Percentiles rank a stretch among this genome's conserved stretches.
These are phyloP conservation scores for Proterorhinus semilunaris DNA, from an alignment of 2,113 vertebrate species.

Conservation along the genomic window DNA sequence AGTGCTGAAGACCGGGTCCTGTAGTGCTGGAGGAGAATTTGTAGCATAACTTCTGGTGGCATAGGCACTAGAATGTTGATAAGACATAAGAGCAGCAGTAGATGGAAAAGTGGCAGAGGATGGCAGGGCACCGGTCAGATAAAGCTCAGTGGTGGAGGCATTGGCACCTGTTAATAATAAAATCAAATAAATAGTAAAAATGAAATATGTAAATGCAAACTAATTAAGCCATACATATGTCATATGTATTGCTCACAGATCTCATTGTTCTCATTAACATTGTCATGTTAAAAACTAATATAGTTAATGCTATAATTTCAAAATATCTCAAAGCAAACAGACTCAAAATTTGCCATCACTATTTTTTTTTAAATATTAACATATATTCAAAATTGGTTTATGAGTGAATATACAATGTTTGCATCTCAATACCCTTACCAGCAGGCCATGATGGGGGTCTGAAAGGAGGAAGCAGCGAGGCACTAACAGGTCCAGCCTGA, in stretches of 20 bases:
- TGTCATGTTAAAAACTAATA: no score
- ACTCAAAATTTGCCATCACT: no score
- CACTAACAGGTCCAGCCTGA: slow-evolving; percentile 90
- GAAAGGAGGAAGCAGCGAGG: slow-evolving; percentile 90
- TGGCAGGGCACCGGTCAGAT: slow-evolving; percentile 92
- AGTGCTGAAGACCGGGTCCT: slow-evolving; percentile 89
- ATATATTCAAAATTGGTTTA: no score
- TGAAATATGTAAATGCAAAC: no score
- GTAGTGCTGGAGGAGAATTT: slow-evolving; percentile 86
- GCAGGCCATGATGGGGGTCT: slow-evolving; percentile 93
- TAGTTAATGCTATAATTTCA: no score
- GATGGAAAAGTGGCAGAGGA: slow-evolving; percentile 90
- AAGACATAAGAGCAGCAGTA: slow-evolving; percentile 85
- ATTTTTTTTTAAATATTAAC: no score
- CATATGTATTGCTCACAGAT: no score
- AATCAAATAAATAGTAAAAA: neutral
- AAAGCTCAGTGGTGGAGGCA: slow-evolving; percentile 90
- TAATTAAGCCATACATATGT: no score
- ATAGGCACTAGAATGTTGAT: slow-evolving; percentile 91
- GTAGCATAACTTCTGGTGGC: slow-evolving; percentile 88
- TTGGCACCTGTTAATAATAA: slow-evolving; percentile 82
- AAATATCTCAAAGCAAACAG: no score
- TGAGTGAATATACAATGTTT: neutral
- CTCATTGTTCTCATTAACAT: no score
- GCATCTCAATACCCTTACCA: slow-evolving; percentile 72